A percentile compares a stretch with the other conserved stretches of the same genome.
phyloP scores from a whole-genome alignment of 2,888 invertebrate species.

The Drepanosiphum platanoidis region DNA sequence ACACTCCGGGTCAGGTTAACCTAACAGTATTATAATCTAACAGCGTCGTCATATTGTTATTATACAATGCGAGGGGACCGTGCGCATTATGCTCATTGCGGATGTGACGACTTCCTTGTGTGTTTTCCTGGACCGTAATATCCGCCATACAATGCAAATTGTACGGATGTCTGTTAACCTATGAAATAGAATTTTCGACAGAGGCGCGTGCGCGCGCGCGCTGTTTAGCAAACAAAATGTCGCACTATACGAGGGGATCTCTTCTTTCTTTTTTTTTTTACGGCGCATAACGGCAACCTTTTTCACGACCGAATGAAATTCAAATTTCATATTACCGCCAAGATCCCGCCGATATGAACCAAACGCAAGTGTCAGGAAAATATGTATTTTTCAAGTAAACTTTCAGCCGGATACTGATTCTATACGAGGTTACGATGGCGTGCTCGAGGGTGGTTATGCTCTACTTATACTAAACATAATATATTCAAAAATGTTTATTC shows the following conservation, averaged over 20 bases:
- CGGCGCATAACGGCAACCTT: neutral
- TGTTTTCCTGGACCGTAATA: constrained; percentile 32
- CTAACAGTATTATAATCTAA: neutral
- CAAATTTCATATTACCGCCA: constrained; percentile 1
- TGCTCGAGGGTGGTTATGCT: neutral
- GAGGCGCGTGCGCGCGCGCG: neutral
- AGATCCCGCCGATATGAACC: neutral
- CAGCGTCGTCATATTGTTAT: neutral
- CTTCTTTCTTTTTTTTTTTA: neutral
- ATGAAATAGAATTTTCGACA: constrained; percentile 10
- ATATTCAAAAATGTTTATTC: neutral
- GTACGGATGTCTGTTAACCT: constrained; percentile 14
- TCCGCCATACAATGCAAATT: constrained; percentile 1
- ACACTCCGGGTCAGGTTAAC: neutral
- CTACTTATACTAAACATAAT: neutral
- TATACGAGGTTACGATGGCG: neutral
- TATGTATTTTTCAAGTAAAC: neutral
- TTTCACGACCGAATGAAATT: neutral
- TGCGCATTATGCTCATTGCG: constrained; percentile 3
- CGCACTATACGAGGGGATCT: neutral
- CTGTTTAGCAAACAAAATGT: constrained; percentile 21
- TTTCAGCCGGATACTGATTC: neutral
- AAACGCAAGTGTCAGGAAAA: neutral
- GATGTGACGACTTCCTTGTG: constrained; percentile 28
- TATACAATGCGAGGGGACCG: neutral